Conservation (phyloP, 1,140 invertebrate species). For the Drosophila yakuba region DNA sequence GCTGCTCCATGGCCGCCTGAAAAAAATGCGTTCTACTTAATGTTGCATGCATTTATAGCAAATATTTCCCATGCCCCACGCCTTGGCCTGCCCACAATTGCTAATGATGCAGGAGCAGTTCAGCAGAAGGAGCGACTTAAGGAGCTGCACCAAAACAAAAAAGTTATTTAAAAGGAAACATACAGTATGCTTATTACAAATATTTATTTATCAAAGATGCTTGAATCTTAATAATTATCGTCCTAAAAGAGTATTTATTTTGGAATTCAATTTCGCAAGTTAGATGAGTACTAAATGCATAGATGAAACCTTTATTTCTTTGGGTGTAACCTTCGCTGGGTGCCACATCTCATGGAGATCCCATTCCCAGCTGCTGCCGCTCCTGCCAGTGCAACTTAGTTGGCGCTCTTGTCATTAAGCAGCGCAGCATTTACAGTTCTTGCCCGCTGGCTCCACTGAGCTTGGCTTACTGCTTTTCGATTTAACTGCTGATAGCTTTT, state of each 20-base stretch:
- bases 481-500: conserved; percentile 83
- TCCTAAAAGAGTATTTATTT: too few relatives aligned
- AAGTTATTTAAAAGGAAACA: too few relatives aligned
- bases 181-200: neutral
- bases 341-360: conserved; percentile 19
- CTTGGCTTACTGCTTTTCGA: conserved; percentile 77
- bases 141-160: conserved; percentile 25
- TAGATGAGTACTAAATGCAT: neutral
- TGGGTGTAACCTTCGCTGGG: conserved; percentile 9
- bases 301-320: neutral
- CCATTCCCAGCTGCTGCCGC: conserved; percentile 16
- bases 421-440: conserved; percentile 78
- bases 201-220: neutral
- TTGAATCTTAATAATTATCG: neutral
- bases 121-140: conserved; percentile 23
- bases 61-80: conserved; percentile 79
- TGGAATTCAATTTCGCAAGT: too few relatives aligned
- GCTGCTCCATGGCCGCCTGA: conserved; percentile 27
- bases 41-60: conserved; percentile 83
- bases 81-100: conserved; percentile 70
- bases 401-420: conserved; percentile 79
- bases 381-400: conserved; percentile 53
- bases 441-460: conserved; percentile 65
- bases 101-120: conserved; percentile 72
- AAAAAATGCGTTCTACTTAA: conserved; percentile 83